phyloP scores from a whole-genome alignment of 1,140 invertebrate genomes.

The Trichoplusia ni region DNA sequence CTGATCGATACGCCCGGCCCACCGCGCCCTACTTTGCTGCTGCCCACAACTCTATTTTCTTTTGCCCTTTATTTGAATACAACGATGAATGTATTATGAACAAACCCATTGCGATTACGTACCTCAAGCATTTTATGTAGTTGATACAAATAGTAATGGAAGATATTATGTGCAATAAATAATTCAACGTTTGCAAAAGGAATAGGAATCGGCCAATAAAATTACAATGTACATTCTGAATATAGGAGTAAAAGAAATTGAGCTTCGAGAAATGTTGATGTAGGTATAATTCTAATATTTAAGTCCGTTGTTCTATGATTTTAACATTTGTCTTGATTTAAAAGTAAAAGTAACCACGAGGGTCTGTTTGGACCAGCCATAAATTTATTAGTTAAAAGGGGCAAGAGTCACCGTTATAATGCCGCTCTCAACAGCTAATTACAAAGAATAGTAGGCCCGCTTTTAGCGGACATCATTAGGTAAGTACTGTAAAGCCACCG shows the following conservation, averaged over 20 bases:
- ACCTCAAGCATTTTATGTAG: slow-evolving; percentile 18
- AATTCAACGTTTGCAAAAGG: slow-evolving; percentile 29
- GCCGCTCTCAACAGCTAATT: slow-evolving; percentile 23
- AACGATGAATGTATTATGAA: slow-evolving; percentile 50
- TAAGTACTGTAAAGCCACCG: slow-evolving; percentile 15
- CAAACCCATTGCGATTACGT: slow-evolving; percentile 35
- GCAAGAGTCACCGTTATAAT: slow-evolving; percentile 6
- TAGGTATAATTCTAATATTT: slow-evolving; percentile 17
- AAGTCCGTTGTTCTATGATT: background rate
- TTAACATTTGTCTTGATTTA: slow-evolving; percentile 13
- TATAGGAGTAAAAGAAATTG: slow-evolving; percentile 26
- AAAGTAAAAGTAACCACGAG: slow-evolving; percentile 6
- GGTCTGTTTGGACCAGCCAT: background rate
- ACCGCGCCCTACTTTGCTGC: slow-evolving; percentile 69
- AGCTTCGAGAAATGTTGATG: slow-evolving; percentile 25
- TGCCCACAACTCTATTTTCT: slow-evolving; percentile 64
- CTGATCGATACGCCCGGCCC: slow-evolving; percentile 72
- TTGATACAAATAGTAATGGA: slow-evolving; percentile 27
- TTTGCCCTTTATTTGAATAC: slow-evolving; percentile 59
- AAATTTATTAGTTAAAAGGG: slow-evolving; percentile 13
- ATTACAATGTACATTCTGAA: slow-evolving; percentile 27
- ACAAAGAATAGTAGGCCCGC: slow-evolving; percentile 9
- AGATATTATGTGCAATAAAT: slow-evolving; percentile 29
- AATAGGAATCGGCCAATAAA: slow-evolving; percentile 18
- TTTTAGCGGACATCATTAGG: slow-evolving; percentile 22